Evolutionary conservation across 2,797 vertebrate species (phyloP), one percentile per base, ranked within the genome.

Genomic region (Carapus acus): DNA sequence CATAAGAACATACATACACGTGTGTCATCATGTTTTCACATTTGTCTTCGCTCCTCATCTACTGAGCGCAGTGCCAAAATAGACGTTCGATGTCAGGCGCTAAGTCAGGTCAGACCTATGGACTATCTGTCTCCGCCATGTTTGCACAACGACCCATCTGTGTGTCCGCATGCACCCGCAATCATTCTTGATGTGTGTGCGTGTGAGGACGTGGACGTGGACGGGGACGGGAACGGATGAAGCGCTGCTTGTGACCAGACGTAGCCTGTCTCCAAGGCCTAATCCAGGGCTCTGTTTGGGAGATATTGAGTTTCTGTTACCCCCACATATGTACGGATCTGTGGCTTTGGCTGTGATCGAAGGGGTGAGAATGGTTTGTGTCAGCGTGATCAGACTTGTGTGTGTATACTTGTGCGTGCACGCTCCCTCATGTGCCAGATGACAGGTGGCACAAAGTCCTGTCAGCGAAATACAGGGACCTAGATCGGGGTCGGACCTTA

Each of bases 1-100:
- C 46, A 46, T 29, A 46, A 70, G 44, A 22, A 37, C 52, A 22
- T 54, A 13, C 67, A 58, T 64, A 42, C 49, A 54, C 24, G 24
- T 46, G 61, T 73, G 73, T 77, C 73, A 55, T 76, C 74, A 48
- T 80, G 74, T 81, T 82, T 62, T 58, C 73, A 77, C 76, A 79
- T 81, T 81, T 75, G 69, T 80, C 79, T 77, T 72, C 65, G 75
- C 76, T 79, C 40, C 72, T 83, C 78, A 70, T 77, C 69, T 79
- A 72, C 66, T 24, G 12, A 47, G 62, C 59, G 72, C 40, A 1
- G 13, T 58, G 74, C 78, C 78, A 81, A 80, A 85, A 82, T 80
- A 85, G 81, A 85, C 71, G 55, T 67, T 53, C 60, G 71, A 74
- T 58, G 66, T 72, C 63, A 62, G 62, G 45, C 62, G 6, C 23